These are phyloP conservation scores for Pelusios castaneus DNA, from an alignment of 2,113 vertebrate species.

Conservation along the genomic window DNA sequence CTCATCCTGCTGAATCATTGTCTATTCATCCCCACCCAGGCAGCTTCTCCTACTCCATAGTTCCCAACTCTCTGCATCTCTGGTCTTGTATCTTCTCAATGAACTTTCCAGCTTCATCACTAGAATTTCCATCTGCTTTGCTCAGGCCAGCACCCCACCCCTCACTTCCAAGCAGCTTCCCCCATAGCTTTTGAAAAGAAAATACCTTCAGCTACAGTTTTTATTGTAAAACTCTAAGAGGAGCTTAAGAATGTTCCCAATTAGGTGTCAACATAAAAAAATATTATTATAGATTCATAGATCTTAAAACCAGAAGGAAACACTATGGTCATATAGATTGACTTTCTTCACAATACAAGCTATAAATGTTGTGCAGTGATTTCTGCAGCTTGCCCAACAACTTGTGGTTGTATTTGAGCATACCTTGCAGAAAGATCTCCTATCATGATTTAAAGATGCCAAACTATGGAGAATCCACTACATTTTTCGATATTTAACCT, in stretches of 20 bases:
- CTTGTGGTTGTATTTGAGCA: not conserved
- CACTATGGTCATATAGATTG: not conserved
- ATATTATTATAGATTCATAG: not conserved
- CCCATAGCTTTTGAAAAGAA: not conserved
- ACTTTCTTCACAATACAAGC: not conserved
- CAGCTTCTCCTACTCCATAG: conserved; percentile 51
- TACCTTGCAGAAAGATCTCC: not conserved
- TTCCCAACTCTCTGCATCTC: conserved; percentile 35
- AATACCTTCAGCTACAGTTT: not conserved
- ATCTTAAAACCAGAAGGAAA: not conserved
- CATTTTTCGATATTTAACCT: not conserved
- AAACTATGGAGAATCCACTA: not conserved
- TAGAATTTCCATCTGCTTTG: not conserved
- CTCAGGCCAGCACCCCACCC: not conserved
- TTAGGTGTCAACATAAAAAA: not conserved
- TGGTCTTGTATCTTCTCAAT: not conserved
- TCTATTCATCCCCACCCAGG: conserved; percentile 51
- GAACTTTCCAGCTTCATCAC: not conserved
- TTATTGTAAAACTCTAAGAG: not conserved
- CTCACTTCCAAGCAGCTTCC: not conserved
- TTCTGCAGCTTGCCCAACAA: not conserved
- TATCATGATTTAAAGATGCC: not conserved
- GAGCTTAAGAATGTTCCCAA: not conserved
- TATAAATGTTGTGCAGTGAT: not conserved
- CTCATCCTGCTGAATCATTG: conserved; percentile 46